A percentile compares a stretch with the other conserved stretches of the same genome.
Evolutionary conservation across 2,113 vertebrate genomes (phyloP).

Genomic region (Rhinolophus ferrumequinum): DNA sequence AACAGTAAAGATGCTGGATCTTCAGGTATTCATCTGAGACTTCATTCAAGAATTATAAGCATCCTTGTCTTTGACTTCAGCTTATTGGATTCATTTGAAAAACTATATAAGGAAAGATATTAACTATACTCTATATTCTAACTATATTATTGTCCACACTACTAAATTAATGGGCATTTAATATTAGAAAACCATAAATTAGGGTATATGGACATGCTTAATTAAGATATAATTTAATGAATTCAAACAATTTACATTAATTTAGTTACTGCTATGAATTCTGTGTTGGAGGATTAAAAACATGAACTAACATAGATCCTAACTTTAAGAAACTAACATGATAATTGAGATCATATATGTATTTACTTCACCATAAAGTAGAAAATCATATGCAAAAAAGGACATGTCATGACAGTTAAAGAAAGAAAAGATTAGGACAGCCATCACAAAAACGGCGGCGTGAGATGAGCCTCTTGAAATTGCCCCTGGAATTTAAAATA

Average conservation of each 20-base stretch:
- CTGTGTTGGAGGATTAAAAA: neutral
- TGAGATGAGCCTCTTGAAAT: too few relatives aligned
- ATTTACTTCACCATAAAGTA: neutral
- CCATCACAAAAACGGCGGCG: too few relatives aligned
- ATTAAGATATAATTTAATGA: neutral
- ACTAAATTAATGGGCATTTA: neutral
- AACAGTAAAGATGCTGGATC: neutral
- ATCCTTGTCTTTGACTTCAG: neutral
- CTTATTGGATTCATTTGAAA: neutral
- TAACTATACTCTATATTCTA: neutral
- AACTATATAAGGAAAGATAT: neutral
- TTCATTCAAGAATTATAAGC: neutral
- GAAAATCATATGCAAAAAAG: neutral
- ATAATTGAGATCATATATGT: neutral
- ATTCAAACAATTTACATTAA: neutral
- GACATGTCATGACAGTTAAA: neutral
- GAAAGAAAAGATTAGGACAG: neutral
- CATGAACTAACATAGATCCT: neutral
- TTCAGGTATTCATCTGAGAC: neutral
- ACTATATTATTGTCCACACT: neutral
- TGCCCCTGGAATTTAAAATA: too few relatives aligned
- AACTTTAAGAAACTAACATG: neutral
- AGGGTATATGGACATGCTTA: neutral
- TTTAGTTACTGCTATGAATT: conserved; percentile 3
- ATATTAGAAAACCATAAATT: neutral